A percentile compares a stretch with the other conserved stretches of the same genome.
Conservation (phyloP, 1,140 invertebrate species). For the Riptortus pedestris region DNA sequence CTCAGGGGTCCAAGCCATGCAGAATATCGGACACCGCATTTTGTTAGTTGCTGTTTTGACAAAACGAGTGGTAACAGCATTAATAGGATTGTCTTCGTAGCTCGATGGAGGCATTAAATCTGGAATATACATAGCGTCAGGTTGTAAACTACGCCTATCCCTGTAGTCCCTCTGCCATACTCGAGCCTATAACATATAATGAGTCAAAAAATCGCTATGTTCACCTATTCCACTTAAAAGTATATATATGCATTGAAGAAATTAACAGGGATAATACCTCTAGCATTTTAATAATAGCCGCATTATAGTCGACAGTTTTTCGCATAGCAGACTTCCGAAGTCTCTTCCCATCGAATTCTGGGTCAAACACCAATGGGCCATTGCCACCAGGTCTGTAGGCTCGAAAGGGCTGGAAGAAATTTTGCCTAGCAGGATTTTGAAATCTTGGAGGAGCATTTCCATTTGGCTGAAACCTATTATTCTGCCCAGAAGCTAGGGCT, state of each 20-base stretch:
- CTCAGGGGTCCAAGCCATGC: conserved; percentile 97
- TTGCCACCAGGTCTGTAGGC: conserved; percentile 28
- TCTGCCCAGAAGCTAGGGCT: conserved; percentile 16
- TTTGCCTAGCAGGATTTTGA: conserved; percentile 27
- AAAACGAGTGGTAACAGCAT: conserved; percentile 91
- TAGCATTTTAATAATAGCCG: conserved; percentile 83
- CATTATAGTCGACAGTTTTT: conserved; percentile 97
- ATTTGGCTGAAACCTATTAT: conserved; percentile 23
- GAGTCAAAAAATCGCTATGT: too few species aligned
- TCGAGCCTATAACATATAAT: conserved; percentile 51
- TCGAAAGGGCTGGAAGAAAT: conserved; percentile 31
- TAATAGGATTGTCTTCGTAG: conserved; percentile 89
- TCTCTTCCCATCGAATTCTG: conserved; percentile 89
- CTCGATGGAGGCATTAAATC: conserved; percentile 78
- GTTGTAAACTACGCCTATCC: conserved; percentile 75
- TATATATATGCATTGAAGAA: neutral
- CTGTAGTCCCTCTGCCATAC: conserved; percentile 87
- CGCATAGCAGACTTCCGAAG: conserved; percentile 91
- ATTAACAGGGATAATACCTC: conserved; percentile 46
- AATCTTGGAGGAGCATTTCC: conserved; percentile 20
- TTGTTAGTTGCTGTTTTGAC: conserved; percentile 99
- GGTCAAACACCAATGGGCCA: conserved; percentile 30
- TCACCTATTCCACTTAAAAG: too few species aligned
- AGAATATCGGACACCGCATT: conserved; percentile 98
- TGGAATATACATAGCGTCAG: conserved; percentile 82